phyloP scores from a whole-genome alignment of 2,888 invertebrate genomes.

The Mamestra brassicae region DNA sequence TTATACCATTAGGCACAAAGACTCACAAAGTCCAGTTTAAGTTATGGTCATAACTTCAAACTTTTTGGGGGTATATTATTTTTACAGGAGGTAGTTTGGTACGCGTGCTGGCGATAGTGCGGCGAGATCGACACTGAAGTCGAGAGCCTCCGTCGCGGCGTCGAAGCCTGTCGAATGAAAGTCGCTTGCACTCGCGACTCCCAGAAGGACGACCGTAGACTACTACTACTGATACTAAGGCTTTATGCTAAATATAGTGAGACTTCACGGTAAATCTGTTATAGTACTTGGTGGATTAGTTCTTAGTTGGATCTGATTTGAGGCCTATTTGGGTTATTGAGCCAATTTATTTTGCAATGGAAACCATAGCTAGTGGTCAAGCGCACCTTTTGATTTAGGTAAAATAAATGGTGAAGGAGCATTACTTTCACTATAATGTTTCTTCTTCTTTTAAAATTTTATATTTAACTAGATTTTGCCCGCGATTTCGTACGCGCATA shows the following conservation, averaged over 20 bases:
- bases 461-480: background rate
- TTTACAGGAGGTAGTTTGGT: slow-evolving; percentile 50
- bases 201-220: slow-evolving; percentile 60
- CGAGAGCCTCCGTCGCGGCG: slow-evolving; percentile 67
- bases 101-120: slow-evolving; percentile 79
- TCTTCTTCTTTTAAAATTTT: background rate
- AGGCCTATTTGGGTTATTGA: slow-evolving; percentile 42
- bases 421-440: background rate
- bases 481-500: too few species aligned
- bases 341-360: slow-evolving; percentile 24
- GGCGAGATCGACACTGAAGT: slow-evolving; percentile 79
- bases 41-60: slow-evolving; percentile 67
- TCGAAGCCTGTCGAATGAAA: slow-evolving; percentile 70
- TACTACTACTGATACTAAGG: slow-evolving; percentile 48
- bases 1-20: slow-evolving; percentile 80
- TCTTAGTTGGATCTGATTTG: slow-evolving; percentile 9
- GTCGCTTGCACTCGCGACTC: slow-evolving; percentile 61
- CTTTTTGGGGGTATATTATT: slow-evolving; percentile 46
- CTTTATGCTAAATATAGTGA: slow-evolving; percentile 55
- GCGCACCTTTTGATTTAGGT: background rate
- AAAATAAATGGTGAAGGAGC: background rate
- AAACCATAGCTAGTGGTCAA: background rate
- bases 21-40: slow-evolving; percentile 74
- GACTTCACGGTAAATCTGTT: slow-evolving; percentile 59
- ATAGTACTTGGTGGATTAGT: slow-evolving; percentile 22